Conservation (phyloP, 2,888 invertebrate species). For the Stenchaetothrips biformis region DNA sequence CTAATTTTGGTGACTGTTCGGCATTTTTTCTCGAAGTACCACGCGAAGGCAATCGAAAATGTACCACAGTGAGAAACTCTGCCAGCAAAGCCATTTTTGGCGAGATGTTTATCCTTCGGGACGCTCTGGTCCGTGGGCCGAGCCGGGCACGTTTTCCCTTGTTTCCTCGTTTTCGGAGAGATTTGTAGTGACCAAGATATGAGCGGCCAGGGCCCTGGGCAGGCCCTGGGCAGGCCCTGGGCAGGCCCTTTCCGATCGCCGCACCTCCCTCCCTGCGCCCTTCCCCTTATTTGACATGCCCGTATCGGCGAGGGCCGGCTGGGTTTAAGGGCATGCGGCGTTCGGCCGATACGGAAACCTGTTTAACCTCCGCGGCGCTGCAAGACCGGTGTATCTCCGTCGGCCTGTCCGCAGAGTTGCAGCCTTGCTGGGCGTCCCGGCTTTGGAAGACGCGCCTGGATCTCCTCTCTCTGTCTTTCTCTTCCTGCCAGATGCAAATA, state of each 20-base stretch:
- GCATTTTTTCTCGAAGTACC: too few relatives aligned
- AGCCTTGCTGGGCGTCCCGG: not conserved
- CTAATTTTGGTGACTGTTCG: too few relatives aligned
- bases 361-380: not conserved
- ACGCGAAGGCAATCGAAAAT: too few relatives aligned
- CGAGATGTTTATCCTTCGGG: too few relatives aligned
- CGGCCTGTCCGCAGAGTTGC: not conserved
- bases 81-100: too few relatives aligned
- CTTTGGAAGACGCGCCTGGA: not conserved
- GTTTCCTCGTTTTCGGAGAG: not conserved
- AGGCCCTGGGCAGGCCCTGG: not conserved
- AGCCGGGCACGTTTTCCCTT: too few relatives aligned
- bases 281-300: not conserved
- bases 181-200: not conserved
- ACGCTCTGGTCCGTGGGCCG: too few relatives aligned
- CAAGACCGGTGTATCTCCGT: not conserved
- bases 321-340: not conserved
- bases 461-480: not conserved
- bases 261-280: not conserved
- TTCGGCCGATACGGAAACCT: not conserved
- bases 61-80: too few relatives aligned
- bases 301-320: too few relatives aligned
- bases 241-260: not conserved
- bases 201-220: not conserved
- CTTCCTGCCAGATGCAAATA: constrained; percentile 4